Conservation (phyloP, 1,140 invertebrate genomes). For the Zophobas atratus region DNA sequence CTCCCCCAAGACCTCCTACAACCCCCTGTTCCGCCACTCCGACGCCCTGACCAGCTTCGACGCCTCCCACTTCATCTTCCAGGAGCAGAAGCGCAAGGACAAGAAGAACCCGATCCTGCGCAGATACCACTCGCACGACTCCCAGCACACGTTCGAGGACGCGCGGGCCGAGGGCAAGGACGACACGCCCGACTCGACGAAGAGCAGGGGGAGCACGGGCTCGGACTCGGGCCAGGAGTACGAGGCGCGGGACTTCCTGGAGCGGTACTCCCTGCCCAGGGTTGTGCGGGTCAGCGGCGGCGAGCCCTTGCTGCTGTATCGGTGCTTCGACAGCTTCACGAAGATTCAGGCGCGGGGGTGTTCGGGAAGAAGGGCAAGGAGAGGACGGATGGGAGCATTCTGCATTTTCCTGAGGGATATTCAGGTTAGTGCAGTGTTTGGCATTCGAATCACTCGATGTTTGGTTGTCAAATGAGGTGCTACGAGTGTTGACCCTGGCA, state of each 20-base stretch:
- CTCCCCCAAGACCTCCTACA: conserved; percentile 60
- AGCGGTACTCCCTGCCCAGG: conserved; percentile 61
- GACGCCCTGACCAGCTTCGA: conserved; percentile 63
- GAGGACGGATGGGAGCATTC: conserved; percentile 70
- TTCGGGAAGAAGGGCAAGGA: conserved; percentile 72
- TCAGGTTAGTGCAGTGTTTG: conserved; percentile 68
- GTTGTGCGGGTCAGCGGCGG: conserved; percentile 59
- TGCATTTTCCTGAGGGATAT: conserved; percentile 74
- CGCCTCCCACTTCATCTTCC: conserved; percentile 62
- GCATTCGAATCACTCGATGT: too few species aligned
- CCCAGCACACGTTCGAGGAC: conserved; percentile 54
- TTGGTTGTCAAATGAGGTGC: too few species aligned
- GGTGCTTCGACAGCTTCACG: conserved; percentile 72
- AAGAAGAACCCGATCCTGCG: conserved; percentile 55
- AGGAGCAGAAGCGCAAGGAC: conserved; percentile 55
- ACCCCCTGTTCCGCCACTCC: conserved; percentile 62
- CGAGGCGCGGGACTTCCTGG: conserved; percentile 61
- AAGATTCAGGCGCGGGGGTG: conserved; percentile 71
- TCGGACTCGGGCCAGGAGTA: conserved; percentile 57
- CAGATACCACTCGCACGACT: conserved; percentile 62
- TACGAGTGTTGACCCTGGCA: too few species aligned
- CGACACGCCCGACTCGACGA: conserved; percentile 59
- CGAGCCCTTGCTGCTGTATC: conserved; percentile 71
- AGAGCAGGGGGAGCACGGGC: conserved; percentile 54
- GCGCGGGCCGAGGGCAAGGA: conserved; percentile 44